phyloP scores from a whole-genome alignment of 2,113 vertebrate species.

The Tonatia bakeri region DNA sequence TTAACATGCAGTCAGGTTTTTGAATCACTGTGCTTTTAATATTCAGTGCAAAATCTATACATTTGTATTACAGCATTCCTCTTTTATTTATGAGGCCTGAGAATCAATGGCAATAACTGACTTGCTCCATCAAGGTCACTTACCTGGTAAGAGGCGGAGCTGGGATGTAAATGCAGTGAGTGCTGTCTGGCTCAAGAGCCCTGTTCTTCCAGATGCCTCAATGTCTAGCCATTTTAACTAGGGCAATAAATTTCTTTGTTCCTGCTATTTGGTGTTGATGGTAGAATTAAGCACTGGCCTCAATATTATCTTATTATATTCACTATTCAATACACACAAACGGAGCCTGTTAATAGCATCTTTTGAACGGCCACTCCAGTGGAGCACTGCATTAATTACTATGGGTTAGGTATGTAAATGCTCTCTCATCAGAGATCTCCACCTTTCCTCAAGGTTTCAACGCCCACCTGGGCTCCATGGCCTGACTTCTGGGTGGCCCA shows the following conservation, averaged over 20 bases:
- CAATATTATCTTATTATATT: not conserved
- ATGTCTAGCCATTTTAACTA: not conserved
- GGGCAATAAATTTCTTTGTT: slow-evolving; percentile 18
- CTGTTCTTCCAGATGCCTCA: not conserved
- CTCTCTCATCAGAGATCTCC: not conserved
- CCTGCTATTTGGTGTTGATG: slow-evolving; percentile 6
- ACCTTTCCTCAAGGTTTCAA: not conserved
- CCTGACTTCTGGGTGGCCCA: not conserved
- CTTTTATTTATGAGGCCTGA: slow-evolving; percentile 50
- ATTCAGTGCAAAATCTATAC: slow-evolving; percentile 53
- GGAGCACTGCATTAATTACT: not conserved
- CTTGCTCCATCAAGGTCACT: slow-evolving; percentile 17
- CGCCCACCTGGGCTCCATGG: not conserved
- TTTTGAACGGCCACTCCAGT: not conserved
- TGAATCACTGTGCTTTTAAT: slow-evolving; percentile 28
- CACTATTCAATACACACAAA: not conserved
- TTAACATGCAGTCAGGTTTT: not conserved
- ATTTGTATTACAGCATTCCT: slow-evolving; percentile 5
- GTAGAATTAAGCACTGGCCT: not conserved
- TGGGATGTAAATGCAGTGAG: not conserved
- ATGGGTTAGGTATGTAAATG: not conserved
- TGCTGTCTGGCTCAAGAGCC: not conserved
- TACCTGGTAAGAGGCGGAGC: not conserved
- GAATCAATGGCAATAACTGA: not conserved
- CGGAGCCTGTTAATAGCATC: not conserved